Evolutionary conservation across 2,888 invertebrate species (phyloP).

Genomic region (Pharmacophagus antenor): DNA sequence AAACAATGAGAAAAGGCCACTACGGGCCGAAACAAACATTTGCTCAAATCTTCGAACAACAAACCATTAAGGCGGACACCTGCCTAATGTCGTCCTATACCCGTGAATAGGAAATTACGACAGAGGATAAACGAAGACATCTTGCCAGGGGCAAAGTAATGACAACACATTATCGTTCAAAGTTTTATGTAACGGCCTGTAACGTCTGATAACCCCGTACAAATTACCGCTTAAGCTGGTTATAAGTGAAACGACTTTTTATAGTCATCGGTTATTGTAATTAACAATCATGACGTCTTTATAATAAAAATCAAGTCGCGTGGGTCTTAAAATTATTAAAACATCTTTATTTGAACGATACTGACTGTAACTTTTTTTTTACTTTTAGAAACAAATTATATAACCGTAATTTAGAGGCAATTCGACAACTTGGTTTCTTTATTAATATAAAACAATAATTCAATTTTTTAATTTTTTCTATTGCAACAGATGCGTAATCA

Average conservation of each 20-base stretch:
- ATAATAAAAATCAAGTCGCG: too few relatives aligned
- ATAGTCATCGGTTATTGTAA: neutral
- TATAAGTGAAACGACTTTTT: constrained; percentile 5
- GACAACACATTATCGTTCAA: constrained; percentile 38
- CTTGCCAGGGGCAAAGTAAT: constrained; percentile 31
- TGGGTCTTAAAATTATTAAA: too few relatives aligned
- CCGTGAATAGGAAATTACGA: constrained; percentile 29
- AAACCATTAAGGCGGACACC: constrained; percentile 14
- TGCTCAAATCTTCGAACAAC: constrained; percentile 14
- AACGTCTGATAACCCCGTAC: constrained; percentile 36
- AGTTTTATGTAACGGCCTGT: constrained; percentile 37
- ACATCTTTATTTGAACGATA: too few relatives aligned
- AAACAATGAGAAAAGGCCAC: neutral
- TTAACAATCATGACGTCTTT: neutral
- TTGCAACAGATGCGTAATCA: too few relatives aligned
- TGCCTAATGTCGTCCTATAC: constrained; percentile 16
- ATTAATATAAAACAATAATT: too few relatives aligned
- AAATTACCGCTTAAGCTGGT: constrained; percentile 13
- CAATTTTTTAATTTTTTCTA: too few relatives aligned
- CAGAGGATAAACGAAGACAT: constrained; percentile 22
- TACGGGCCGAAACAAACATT: neutral
- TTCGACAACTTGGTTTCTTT: too few relatives aligned
- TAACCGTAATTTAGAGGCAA: too few relatives aligned
- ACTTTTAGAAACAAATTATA: too few relatives aligned
- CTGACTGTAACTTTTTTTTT: too few relatives aligned